A percentile compares a stretch with the other conserved stretches of the same genome.
phyloP scores from a whole-genome alignment of 2,888 invertebrate species.

The Dicroscelio sp. region DNA sequence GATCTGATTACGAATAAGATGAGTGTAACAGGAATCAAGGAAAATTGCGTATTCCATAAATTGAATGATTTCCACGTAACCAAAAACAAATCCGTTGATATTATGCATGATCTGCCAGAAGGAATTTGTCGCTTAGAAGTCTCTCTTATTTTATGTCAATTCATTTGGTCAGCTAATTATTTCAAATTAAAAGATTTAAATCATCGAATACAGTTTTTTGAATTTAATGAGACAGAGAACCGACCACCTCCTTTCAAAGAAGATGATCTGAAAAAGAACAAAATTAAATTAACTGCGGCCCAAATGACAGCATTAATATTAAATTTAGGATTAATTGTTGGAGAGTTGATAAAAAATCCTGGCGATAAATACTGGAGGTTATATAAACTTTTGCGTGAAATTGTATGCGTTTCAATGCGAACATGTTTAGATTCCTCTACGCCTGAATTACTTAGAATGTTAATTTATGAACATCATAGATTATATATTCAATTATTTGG shows the following conservation, averaged over 20 bases:
- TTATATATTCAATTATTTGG: too few relatives aligned
- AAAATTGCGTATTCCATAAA: background rate
- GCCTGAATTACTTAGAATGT: too few relatives aligned
- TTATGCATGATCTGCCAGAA: background rate
- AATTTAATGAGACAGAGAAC: background rate
- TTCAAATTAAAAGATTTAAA: background rate
- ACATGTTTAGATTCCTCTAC: too few relatives aligned
- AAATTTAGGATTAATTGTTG: background rate
- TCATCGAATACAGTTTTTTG: background rate
- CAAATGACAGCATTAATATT: constrained; percentile 8
- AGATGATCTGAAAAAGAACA: background rate
- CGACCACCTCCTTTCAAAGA: background rate
- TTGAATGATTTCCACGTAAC: background rate
- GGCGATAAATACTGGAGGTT: background rate
- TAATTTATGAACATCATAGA: too few relatives aligned
- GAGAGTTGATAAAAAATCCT: background rate
- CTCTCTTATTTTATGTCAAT: background rate
- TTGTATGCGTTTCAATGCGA: too few relatives aligned
- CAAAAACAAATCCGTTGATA: background rate
- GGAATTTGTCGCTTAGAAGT: background rate
- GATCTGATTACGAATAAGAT: background rate
- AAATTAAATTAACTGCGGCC: constrained; percentile 16
- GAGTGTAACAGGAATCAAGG: background rate
- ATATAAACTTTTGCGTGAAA: too few relatives aligned
- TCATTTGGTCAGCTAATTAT: background rate